phyloP scores from a whole-genome alignment of 1,140 invertebrate genomes.

The Homarus americanus region DNA sequence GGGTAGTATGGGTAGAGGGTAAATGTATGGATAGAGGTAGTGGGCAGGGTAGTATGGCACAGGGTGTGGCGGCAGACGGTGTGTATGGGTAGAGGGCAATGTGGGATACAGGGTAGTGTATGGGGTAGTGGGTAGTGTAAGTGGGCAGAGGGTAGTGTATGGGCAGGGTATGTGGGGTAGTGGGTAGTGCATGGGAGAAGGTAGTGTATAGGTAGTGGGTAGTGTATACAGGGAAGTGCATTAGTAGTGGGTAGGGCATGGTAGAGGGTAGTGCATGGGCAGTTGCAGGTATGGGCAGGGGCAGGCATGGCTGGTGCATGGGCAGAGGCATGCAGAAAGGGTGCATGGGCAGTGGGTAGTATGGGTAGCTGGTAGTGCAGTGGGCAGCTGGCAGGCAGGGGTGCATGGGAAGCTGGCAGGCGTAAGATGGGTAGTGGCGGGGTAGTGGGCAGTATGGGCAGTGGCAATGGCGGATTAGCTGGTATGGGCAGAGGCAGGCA shows the following conservation, averaged over 20 bases:
- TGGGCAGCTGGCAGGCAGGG: conserved; percentile 74
- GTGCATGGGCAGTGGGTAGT: conserved; percentile 89
- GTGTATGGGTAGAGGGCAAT: neutral
- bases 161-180: no score
- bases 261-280: neutral
- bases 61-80: neutral
- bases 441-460: no score
- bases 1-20: no score
- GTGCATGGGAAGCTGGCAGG: neutral
- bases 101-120: neutral
- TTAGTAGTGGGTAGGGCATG: neutral
- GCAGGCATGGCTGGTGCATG: conserved; percentile 87
- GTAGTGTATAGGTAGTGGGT: neutral
- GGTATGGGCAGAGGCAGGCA: no score
- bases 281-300: conserved; percentile 80
- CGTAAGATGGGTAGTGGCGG: no score
- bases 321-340: conserved; percentile 87
- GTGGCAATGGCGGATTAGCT: no score
- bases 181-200: neutral
- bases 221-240: neutral
- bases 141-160: neutral
- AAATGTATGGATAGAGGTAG: neutral
- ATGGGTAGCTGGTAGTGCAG: conserved; percentile 93
- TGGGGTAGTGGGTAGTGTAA: neutral
- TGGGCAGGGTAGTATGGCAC: neutral